Conservation (phyloP, 2,888 invertebrate species). For the Mimumesa dahlbomi region DNA sequence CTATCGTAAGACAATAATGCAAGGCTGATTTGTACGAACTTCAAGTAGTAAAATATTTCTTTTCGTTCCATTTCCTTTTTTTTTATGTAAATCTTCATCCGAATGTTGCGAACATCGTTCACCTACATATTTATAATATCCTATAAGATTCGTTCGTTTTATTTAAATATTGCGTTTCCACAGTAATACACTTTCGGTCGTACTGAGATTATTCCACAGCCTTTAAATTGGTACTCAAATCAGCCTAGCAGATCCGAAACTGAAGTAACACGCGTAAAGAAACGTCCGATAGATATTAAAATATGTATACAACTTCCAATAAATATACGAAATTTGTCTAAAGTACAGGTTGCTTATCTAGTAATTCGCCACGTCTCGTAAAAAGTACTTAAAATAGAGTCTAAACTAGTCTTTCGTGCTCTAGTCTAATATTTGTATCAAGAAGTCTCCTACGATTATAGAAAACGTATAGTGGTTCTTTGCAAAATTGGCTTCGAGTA, state of each 20-base stretch:
- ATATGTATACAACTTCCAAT: conserved; percentile 73
- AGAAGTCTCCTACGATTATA: conserved; percentile 63
- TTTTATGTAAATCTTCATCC: conserved; percentile 1
- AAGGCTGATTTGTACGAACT: conserved; percentile 59
- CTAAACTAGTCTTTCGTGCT: conserved; percentile 73
- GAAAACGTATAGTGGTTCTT: conserved; percentile 60
- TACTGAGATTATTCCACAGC: conserved; percentile 55
- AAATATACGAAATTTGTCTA: conserved; percentile 71
- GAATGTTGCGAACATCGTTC: conserved; percentile 5
- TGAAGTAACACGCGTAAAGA: conserved; percentile 38
- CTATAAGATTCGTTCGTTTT: conserved; percentile 2
- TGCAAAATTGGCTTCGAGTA: conserved; percentile 42
- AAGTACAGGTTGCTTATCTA: conserved; percentile 71
- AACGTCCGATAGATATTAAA: conserved; percentile 47
- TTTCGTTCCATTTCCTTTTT: background rate
- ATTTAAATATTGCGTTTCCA: conserved; percentile 10
- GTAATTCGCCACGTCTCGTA: conserved; percentile 65
- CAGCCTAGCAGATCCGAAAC: conserved; percentile 55
- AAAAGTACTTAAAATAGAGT: conserved; percentile 77
- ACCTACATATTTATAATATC: conserved; percentile 2
- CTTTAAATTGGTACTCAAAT: conserved; percentile 56
- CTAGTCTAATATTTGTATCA: conserved; percentile 70
- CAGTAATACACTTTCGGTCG: conserved; percentile 19
- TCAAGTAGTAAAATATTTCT: conserved; percentile 50
- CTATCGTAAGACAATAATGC: conserved; percentile 51